Conservation (phyloP, 2,888 invertebrate species). For the Choreutis nemorana region DNA sequence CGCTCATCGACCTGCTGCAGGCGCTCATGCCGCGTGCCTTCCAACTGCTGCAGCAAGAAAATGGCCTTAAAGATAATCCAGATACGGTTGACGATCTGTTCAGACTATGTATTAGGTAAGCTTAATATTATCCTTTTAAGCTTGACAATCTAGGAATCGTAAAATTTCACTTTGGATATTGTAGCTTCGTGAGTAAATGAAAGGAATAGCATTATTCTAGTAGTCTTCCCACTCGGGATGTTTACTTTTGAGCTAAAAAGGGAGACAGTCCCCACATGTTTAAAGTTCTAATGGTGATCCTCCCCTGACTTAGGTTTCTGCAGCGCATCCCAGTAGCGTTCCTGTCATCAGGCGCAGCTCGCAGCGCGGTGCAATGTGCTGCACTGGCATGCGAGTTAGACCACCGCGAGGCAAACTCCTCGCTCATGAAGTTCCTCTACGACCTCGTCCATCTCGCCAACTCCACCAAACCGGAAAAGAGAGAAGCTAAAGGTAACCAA, state of each 20-base stretch:
- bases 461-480: no score
- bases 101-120: constrained; percentile 74
- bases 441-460: constrained; percentile 78
- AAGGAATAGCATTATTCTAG: not conserved
- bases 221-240: not conserved
- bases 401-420: constrained; percentile 94
- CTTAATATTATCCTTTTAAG: not conserved
- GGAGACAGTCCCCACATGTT: no score
- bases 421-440: constrained; percentile 95
- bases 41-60: constrained; percentile 76
- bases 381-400: constrained; percentile 84
- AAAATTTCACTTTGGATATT: not conserved
- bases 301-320: constrained; percentile 80
- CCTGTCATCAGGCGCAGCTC: constrained; percentile 77
- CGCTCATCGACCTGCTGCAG: constrained; percentile 85
- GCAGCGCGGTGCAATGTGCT: constrained; percentile 83
- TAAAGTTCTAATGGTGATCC: no score
- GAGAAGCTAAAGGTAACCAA: no score
- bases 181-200: not conserved
- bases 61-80: constrained; percentile 90
- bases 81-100: constrained; percentile 99
- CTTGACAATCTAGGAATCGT: not conserved
- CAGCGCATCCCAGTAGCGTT: constrained; percentile 87
- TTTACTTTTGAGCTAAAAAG: no score
- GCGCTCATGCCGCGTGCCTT: constrained; percentile 86